These are phyloP conservation scores for Equus przewalskii DNA, from an alignment of 2,113 vertebrate genomes.

Conservation along the genomic window DNA sequence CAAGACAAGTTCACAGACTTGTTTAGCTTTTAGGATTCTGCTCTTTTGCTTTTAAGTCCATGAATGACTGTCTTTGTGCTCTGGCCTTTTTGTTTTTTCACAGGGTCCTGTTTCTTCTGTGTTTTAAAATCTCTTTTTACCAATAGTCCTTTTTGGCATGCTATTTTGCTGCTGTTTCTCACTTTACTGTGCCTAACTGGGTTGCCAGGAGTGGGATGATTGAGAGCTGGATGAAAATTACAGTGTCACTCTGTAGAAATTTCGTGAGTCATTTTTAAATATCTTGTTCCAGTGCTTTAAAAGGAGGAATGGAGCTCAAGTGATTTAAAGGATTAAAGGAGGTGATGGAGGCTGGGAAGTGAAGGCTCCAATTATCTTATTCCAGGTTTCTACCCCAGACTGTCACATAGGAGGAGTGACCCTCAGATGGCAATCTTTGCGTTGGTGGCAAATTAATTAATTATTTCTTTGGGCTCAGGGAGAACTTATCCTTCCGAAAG, in stretches of 20 bases:
- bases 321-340: neutral
- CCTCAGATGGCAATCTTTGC: neutral
- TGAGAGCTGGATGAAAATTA: neutral
- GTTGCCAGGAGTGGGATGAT: neutral
- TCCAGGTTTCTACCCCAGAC: neutral
- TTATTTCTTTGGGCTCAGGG: neutral
- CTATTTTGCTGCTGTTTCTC: neutral
- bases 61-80: neutral
- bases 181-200: neutral
- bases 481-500: neutral
- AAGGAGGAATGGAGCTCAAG: neutral
- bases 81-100: neutral
- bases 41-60: neutral
- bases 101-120: neutral
- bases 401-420: neutral
- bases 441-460: neutral
- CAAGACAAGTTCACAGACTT: neutral
- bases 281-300: neutral
- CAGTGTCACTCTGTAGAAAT: neutral
- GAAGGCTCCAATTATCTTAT: neutral
- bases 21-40: neutral
- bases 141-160: neutral
- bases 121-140: neutral
- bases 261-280: neutral
- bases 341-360: neutral